A percentile compares a stretch with the other conserved stretches of the same genome.
These are phyloP conservation scores for Anticlea derivata DNA, from an alignment of 2,888 invertebrate species.

Conservation along the genomic window DNA sequence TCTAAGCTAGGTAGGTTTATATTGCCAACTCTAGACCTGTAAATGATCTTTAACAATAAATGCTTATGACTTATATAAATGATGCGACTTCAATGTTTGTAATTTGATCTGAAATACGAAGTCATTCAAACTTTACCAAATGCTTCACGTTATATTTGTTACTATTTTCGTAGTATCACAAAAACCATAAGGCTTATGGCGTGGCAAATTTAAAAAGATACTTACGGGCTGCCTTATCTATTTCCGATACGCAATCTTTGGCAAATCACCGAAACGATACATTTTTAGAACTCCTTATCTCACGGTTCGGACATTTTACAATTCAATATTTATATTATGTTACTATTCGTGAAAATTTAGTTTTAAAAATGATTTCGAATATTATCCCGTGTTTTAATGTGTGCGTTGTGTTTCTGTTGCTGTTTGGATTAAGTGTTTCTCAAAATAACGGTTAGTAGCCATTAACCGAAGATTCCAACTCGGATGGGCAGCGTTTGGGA, in stretches of 20 bases:
- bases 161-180: too few species aligned
- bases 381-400: conserved; percentile 7
- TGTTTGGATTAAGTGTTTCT: conserved; percentile 21
- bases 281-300: conserved; percentile 3
- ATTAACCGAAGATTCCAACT: background rate
- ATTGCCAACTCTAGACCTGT: too few species aligned
- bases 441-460: conserved; percentile 24
- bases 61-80: too few species aligned
- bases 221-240: background rate
- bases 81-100: too few species aligned
- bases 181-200: background rate
- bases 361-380: conserved; percentile 2
- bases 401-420: conserved; percentile 19
- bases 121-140: too few species aligned
- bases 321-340: too few species aligned
- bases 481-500: too few species aligned
- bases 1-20: too few species aligned
- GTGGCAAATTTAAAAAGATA: too few species aligned
- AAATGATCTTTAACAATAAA: too few species aligned
- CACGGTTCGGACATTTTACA: background rate
- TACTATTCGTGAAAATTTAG: background rate
- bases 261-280: background rate
- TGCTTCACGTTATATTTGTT: too few species aligned
- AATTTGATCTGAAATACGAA: too few species aligned
- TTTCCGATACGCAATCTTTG: background rate